Evolutionary conservation across 2,113 vertebrate species (phyloP).

Genomic region (Pleuronectes platessa): DNA sequence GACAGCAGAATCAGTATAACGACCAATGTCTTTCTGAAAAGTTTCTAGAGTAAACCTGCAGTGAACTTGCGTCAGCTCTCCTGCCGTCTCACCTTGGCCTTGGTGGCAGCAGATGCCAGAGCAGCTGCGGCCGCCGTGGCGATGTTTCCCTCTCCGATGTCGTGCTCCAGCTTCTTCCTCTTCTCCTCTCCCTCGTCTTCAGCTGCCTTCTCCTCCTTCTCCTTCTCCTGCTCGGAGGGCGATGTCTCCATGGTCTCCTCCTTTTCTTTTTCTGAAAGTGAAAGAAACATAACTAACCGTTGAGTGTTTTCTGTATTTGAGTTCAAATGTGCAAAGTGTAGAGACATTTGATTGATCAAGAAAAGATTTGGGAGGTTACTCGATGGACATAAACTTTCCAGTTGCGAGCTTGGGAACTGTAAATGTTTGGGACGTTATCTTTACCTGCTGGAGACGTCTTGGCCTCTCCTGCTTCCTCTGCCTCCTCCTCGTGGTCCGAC

Average conservation of each 20-base stretch:
- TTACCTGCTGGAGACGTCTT: slow-evolving; percentile 70
- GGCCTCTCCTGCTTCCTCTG: slow-evolving; percentile 68
- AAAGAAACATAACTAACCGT: not conserved
- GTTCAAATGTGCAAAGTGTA: too few relatives aligned
- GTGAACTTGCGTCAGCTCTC: not conserved
- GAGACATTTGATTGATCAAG: too few relatives aligned
- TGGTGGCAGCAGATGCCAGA: slow-evolving; percentile 96
- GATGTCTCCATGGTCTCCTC: slow-evolving; percentile 80
- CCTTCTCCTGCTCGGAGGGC: slow-evolving; percentile 88
- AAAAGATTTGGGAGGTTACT: too few relatives aligned
- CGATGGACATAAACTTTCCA: too few relatives aligned
- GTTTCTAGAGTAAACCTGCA: not conserved
- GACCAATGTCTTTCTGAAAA: not conserved
- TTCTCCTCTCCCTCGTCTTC: slow-evolving; percentile 86
- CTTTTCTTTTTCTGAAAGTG: slow-evolving; percentile 75
- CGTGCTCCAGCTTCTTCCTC: slow-evolving; percentile 91
- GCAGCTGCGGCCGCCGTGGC: slow-evolving; percentile 97
- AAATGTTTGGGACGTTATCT: not conserved
- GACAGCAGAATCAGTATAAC: not conserved
- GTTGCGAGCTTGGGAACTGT: too few relatives aligned
- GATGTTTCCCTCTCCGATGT: slow-evolving; percentile 95
- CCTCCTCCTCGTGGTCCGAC: slow-evolving; percentile 77
- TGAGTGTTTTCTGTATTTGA: not conserved
- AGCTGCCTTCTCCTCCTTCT: slow-evolving; percentile 87
- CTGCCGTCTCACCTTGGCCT: slow-evolving; percentile 90